Base-by-base conservation (phyloP, 1,140 invertebrate genomes). In the Himalopsyche phryganea region DNA sequence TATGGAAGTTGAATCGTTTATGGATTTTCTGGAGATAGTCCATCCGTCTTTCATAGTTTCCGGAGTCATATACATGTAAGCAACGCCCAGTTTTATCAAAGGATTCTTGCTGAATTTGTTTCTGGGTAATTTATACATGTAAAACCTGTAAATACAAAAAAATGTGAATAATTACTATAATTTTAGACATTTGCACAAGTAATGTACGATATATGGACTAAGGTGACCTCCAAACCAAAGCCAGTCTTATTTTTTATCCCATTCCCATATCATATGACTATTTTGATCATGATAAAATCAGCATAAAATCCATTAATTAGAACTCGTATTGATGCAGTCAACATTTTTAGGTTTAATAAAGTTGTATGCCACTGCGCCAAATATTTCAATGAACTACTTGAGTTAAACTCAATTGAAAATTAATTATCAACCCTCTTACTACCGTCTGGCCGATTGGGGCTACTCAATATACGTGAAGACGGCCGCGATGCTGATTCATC, bases 121-220 rank as follows among this genome's bases (percentile, higher is more conserved):
- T 68, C 84, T 83, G 10, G 92, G 91, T 60, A 93, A 67, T 76
- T 95, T 94, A 69, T 93, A 94, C 15, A 89, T 70, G 65, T 91
- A 85, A 74, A 84, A 94, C 90, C 92, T 93, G 59, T 46, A 78
- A 69, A 61, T 40, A 45, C 2, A 20, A 52, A 52, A 6, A 32
- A 23, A 19, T 2, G 1, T 6, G 7, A 18, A 66, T 50, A 53
- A 63, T 57, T 53, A 52, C 10, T 60, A 19, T 51, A 55, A 40
- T 38, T 45, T 50, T 52, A 41, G 38, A 50, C 14, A 45, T 41
- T 38, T 6, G 41, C 48, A 59, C 28, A 60, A 57, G 28, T 9
- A 55, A 58, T 57, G 52, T 23, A 13, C 17, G 3, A 13, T 46
- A 46, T 19, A 46, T 46, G 19, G n/a, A n/a, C n/a, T n/a, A n/a